Conservation (phyloP, 1,140 invertebrate species). For the Triops cancriformis region DNA sequence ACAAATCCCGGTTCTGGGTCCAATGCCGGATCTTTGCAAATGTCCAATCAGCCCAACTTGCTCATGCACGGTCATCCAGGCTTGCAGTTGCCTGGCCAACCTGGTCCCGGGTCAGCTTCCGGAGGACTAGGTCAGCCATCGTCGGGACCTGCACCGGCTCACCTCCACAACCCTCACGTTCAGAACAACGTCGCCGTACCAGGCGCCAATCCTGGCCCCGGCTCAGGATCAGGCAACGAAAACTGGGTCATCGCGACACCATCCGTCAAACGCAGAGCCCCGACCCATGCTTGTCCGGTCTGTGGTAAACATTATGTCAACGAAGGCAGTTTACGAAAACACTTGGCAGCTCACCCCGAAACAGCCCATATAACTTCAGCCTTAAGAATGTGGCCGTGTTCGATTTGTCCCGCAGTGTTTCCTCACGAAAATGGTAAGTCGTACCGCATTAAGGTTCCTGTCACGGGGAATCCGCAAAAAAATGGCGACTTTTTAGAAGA, state of each 20-base stretch:
- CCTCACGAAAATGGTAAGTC: constrained; percentile 79
- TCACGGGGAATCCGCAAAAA: background rate
- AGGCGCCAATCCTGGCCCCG: background rate
- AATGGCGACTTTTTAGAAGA: background rate
- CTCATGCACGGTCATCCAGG: constrained; percentile 4
- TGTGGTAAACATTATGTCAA: constrained; percentile 93
- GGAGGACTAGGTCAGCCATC: background rate
- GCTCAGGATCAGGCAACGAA: constrained; percentile 6
- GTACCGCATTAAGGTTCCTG: background rate
- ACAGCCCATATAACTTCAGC: constrained; percentile 74
- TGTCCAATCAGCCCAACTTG: background rate
- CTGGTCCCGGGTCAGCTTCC: constrained; percentile 7
- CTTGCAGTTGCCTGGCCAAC: background rate
- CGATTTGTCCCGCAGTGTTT: constrained; percentile 86
- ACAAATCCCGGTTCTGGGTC: background rate
- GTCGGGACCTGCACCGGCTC: constrained; percentile 9
- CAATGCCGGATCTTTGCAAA: constrained; percentile 4
- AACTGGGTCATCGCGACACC: constrained; percentile 31
- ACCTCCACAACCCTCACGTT: background rate
- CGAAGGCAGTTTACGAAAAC: constrained; percentile 83
- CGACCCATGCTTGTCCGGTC: constrained; percentile 86
- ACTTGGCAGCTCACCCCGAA: constrained; percentile 84
- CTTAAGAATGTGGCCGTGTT: constrained; percentile 87
- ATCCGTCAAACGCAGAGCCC: constrained; percentile 80
- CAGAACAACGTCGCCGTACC: background rate